These are phyloP conservation scores for Micronisus gabar DNA, from an alignment of 2,113 vertebrate genomes.

Conservation along the genomic window DNA sequence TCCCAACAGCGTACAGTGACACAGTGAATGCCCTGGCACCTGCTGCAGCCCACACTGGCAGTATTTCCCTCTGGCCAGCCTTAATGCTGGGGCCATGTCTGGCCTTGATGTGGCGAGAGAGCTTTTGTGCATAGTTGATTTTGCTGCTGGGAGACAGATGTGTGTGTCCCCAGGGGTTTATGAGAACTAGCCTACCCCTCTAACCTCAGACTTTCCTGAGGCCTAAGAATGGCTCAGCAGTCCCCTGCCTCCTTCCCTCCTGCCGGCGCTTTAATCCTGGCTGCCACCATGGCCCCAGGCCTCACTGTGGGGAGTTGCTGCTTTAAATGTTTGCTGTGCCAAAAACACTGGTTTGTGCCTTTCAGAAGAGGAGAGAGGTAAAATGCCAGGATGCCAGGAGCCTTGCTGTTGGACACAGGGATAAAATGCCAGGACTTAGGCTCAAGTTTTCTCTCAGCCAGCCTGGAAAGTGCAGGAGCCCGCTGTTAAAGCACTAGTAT, in stretches of 20 bases:
- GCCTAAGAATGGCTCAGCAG: not conserved
- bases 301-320: not conserved
- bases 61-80: not conserved
- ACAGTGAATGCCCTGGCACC: not conserved
- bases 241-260: not conserved
- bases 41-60: not conserved
- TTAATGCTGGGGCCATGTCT: not conserved
- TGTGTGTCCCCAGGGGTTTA: not conserved
- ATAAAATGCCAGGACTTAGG: not conserved
- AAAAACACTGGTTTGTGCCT: not conserved
- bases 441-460: not conserved
- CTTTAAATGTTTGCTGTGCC: not conserved
- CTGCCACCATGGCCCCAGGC: not conserved
- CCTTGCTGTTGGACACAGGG: not conserved
- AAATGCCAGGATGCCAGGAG: not conserved
- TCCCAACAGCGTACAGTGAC: not conserved
- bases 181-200: slow-evolving; percentile 39
- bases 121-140: not conserved
- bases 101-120: not conserved
- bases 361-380: not conserved
- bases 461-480: not conserved
- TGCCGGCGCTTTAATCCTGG: rapidly evolving
- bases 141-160: not conserved
- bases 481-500: not conserved
- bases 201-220: not conserved